Base-by-base conservation (phyloP, 1,140 invertebrate genomes). In the Zaprionus davidi region DNA sequence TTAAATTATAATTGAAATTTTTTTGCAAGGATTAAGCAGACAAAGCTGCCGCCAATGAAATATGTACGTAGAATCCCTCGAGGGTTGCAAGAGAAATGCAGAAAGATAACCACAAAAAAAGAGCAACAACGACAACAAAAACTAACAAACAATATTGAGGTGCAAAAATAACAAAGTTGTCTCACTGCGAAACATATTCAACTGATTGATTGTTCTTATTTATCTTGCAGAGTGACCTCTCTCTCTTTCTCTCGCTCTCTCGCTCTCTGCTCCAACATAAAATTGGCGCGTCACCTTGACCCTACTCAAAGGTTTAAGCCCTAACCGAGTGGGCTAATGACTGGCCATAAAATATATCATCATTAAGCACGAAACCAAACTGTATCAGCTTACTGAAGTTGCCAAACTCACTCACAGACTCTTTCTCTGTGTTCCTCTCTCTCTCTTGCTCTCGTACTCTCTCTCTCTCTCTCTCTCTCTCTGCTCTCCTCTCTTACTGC, bases 1-100 rank as follows among this genome's bases (percentile, higher is more conserved):
- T 75, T 87, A 64, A 71, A 63, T 80, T 87, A 75, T 83, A 87
- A 81, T 88, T 77, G 70, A 72, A 80, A 80, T 66, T 82, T 44
- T 58, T 59, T 34, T 20, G 68, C 22, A 58, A 66, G 63, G 63
- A 66, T 66, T 66, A 66, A 36, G 24, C 44, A 34, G 15, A 41
- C 5, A 41, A 63, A 63, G 60, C 60, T 31, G 26, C 41, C 41
- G 41, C 41, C 20, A 2, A 22, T 20, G 17, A 49, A 9, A 11
- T 49, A 49, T 20, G 38, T 24, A 51, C 24, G 46, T 3, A 46
- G 41, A 7, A 2, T 31, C 9, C 41, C 28, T 12, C n/a, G 12
- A 53, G 60, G 46, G 46, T 64, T 64, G 46, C 46, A n/a, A 26
- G 22, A 56, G 12, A 5, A 44, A 56, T 66, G 26, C 22, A 31